phyloP scores from a whole-genome alignment of 2,888 invertebrate genomes.

The Gastrophysa polygoni region DNA sequence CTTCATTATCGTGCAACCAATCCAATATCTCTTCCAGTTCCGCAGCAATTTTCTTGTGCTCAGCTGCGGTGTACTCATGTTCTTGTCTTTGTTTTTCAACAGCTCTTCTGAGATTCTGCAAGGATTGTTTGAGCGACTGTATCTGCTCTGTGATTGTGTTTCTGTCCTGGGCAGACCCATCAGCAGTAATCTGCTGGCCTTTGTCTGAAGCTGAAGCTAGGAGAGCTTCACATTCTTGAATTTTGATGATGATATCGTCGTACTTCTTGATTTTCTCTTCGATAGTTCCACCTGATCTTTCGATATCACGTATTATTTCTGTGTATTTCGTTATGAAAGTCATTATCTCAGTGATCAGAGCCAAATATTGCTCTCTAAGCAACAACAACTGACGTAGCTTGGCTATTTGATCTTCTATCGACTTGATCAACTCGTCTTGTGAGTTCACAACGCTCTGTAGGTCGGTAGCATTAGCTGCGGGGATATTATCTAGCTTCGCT shows the following conservation, averaged over 20 bases:
- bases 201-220: slow-evolving; percentile 88
- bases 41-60: slow-evolving; percentile 82
- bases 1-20: slow-evolving; percentile 83
- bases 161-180: slow-evolving; percentile 85
- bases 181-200: slow-evolving; percentile 90
- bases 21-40: slow-evolving; percentile 84
- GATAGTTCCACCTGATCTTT: slow-evolving; percentile 79
- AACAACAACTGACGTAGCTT: slow-evolving; percentile 78
- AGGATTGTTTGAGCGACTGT: slow-evolving; percentile 84
- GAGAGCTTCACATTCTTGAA: slow-evolving; percentile 89
- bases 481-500: slow-evolving; percentile 76
- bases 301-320: slow-evolving; percentile 83
- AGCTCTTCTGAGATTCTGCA: slow-evolving; percentile 76
- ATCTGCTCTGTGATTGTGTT: slow-evolving; percentile 87
- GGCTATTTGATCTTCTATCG: slow-evolving; percentile 85
- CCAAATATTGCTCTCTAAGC: slow-evolving; percentile 86
- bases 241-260: slow-evolving; percentile 82
- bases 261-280: slow-evolving; percentile 89
- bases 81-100: slow-evolving; percentile 88
- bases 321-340: slow-evolving; percentile 88
- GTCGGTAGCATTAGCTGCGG: slow-evolving; percentile 77
- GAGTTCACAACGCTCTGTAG: slow-evolving; percentile 78
- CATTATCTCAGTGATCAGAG: slow-evolving; percentile 84
- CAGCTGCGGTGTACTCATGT: slow-evolving; percentile 85
- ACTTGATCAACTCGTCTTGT: slow-evolving; percentile 84